Conservation (phyloP, 2,797 vertebrate species). For the Spinibarbus caldwelli region DNA sequence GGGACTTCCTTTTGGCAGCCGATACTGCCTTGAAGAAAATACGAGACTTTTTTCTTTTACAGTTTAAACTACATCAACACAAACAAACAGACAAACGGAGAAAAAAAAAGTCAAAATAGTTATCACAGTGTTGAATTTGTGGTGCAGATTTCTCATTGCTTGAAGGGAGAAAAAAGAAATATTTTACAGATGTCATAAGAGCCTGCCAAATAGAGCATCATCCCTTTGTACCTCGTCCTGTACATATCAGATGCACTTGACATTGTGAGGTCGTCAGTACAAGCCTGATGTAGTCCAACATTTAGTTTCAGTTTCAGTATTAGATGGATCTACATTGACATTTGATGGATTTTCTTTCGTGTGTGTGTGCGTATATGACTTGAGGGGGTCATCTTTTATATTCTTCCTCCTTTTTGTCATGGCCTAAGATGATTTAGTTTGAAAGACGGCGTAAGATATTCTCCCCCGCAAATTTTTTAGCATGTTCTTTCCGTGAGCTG, state of each 20-base stretch:
- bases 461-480: constrained; percentile 59
- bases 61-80: constrained; percentile 60
- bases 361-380: constrained; percentile 41
- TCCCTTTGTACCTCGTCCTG: constrained; percentile 72
- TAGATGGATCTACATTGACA: constrained; percentile 57
- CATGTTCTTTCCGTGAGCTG: constrained; percentile 56
- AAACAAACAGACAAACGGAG: constrained; percentile 50
- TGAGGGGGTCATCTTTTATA: constrained; percentile 53
- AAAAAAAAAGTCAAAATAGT: constrained; percentile 63
- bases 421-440: constrained; percentile 54
- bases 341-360: constrained; percentile 41
- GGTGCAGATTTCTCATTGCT: constrained; percentile 74
- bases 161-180: constrained; percentile 60
- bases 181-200: constrained; percentile 68
- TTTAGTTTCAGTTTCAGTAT: constrained; percentile 55
- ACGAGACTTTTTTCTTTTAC: constrained; percentile 57
- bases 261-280: constrained; percentile 68
- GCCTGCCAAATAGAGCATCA: constrained; percentile 77
- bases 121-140: constrained; percentile 77
- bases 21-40: constrained; percentile 67
- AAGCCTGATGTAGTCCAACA: constrained; percentile 60
- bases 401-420: constrained; percentile 58
- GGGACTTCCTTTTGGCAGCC: constrained; percentile 67
- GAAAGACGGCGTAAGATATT: constrained; percentile 50
- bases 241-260: constrained; percentile 81